Evolutionary conservation across 2,888 invertebrate species (phyloP), one percentile per base, ranked within the genome.

Genomic region (Troglohyphantes excavatus): DNA sequence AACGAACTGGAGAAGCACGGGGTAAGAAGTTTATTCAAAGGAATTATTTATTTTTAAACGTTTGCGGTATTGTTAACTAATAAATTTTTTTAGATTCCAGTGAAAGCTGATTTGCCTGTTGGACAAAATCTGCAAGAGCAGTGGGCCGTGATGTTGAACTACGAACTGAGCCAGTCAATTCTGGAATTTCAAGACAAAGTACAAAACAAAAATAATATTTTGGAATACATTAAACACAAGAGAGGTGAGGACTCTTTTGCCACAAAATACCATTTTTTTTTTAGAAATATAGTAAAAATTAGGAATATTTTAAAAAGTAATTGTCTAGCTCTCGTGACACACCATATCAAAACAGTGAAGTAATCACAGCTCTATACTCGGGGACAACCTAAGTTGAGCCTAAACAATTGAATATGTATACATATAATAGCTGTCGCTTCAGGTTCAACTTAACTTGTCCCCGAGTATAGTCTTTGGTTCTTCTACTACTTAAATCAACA

Each of bases 1-100:
- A 93, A 95, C 2, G 95, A 97, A 92, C 93, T 97, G 85, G 23
- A 83, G 21, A 75, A 73, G 9, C 83, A 86, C 13, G 90, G 84
- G 6, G 87, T 87, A 79, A 53, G 86, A 6, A 23, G 21, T 39
- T 9, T 43, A 39, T 13, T 7, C 17, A 3, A 29, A 67, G 5
- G n/a, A n/a, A 67, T 13, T 27, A 26, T 21, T 3, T 5, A 6
- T 23, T 61, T 61, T 0, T 9, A 61, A 5, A 13, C 53, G 5
- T n/a, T n/a, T n/a, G n/a, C n/a, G n/a, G n/a, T n/a, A n/a, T n/a
- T n/a, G n/a, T n/a, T n/a, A n/a, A n/a, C n/a, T n/a, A n/a, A n/a
- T n/a, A n/a, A n/a, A n/a, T 21, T 9, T 27, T 29, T 68, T 13
- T 33, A 82, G 81, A 82, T 82, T 23, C 68, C 21, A 19, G 70